Evolutionary conservation across 1,140 invertebrate species (phyloP).

Genomic region (Eufriesea mexicana): DNA sequence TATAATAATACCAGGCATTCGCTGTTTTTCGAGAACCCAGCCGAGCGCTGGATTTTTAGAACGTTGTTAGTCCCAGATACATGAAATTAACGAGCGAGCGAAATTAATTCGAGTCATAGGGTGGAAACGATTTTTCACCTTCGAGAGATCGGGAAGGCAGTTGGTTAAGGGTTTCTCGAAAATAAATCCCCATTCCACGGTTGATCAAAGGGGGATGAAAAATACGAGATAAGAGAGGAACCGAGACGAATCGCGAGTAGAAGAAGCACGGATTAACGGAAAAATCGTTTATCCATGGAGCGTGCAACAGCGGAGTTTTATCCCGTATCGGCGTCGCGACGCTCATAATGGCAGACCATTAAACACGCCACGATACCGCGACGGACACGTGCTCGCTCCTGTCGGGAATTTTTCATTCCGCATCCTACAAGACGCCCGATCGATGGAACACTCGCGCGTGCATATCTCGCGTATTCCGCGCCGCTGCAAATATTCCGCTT

Average conservation of each 20-base stretch:
- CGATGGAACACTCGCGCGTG: not conserved
- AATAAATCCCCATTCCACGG: too few species aligned
- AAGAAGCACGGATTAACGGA: conserved; percentile 71
- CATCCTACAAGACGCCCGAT: not conserved
- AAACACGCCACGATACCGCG: conserved; percentile 67
- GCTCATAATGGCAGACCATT: conserved; percentile 74
- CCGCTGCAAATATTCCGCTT: conserved; percentile 14
- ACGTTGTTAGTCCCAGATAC: too few species aligned
- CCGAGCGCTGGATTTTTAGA: not conserved
- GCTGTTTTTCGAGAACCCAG: not conserved
- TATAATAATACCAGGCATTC: not conserved
- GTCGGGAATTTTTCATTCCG: conserved; percentile 73
- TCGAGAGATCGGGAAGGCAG: too few species aligned
- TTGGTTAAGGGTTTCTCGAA: too few species aligned
- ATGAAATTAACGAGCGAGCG: not conserved
- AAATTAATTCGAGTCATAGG: too few species aligned
- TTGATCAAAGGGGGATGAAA: too few species aligned
- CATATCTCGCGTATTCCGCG: not conserved
- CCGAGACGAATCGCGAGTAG: too few species aligned
- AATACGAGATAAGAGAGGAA: too few species aligned
- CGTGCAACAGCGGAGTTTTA: conserved; percentile 56
- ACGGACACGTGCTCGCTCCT: conserved; percentile 69
- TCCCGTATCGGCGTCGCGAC: not conserved
- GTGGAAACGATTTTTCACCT: too few species aligned
- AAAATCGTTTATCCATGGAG: conserved; percentile 76